Conservation (phyloP, 2,113 vertebrate genomes). For the Myocastor coypus region DNA sequence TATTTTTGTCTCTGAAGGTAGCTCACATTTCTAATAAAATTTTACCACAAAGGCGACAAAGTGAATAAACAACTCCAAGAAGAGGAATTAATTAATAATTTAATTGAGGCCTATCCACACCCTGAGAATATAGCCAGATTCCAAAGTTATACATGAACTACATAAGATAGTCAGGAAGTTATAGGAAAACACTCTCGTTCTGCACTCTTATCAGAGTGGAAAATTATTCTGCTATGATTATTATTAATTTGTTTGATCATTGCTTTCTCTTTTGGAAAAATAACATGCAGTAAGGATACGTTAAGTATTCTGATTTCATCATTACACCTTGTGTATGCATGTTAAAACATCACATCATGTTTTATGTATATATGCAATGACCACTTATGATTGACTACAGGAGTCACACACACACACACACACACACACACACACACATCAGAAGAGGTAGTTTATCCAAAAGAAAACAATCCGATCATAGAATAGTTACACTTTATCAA, state of each 20-base stretch:
- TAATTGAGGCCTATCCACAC: not conserved
- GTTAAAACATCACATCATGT: not conserved
- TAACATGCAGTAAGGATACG: not conserved
- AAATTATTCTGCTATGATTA: not conserved
- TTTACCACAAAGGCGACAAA: not conserved
- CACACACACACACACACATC: too few species aligned
- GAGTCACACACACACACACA: not conserved
- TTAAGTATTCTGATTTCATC: not conserved
- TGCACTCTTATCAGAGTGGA: not conserved
- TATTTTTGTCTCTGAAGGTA: conserved; percentile 12
- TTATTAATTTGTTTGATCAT: not conserved
- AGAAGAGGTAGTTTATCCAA: not conserved
- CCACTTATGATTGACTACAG: not conserved
- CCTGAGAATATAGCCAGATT: not conserved
- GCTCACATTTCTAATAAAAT: not conserved
- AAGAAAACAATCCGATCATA: not conserved
- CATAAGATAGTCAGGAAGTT: not conserved
- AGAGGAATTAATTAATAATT: not conserved
- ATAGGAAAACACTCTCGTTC: not conserved
- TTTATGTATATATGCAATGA: not conserved
- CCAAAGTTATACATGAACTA: not conserved
- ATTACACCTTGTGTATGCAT: not conserved
- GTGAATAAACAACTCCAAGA: not conserved
- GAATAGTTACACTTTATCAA: not conserved
- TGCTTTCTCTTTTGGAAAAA: not conserved